These are phyloP conservation scores for Drosophila lacteicornis DNA, from an alignment of 1,140 invertebrate genomes.

Conservation along the genomic window DNA sequence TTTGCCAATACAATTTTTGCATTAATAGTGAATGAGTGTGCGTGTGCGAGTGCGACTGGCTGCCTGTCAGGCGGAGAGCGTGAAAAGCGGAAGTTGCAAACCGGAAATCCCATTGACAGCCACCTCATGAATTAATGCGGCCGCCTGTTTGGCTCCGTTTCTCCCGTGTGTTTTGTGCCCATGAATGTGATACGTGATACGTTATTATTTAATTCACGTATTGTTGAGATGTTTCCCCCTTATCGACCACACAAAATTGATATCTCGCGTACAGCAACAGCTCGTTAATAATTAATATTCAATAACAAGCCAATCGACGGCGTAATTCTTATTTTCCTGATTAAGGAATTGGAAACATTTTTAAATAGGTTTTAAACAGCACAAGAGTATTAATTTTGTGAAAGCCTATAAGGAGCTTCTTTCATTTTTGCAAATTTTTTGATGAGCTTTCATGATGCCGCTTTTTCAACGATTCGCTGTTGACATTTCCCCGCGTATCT, in stretches of 20 bases:
- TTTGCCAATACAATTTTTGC: conserved; percentile 38
- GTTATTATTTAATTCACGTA: conserved; percentile 43
- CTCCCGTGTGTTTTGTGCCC: conserved; percentile 10
- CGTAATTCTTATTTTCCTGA: conserved; percentile 11
- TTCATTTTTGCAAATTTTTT: background rate
- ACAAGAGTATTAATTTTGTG: conserved; percentile 4
- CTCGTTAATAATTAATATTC: conserved; percentile 45
- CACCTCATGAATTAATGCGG: conserved; percentile 75
- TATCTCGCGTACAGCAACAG: conserved; percentile 17
- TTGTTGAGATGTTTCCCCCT: conserved; percentile 34
- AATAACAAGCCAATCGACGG: conserved; percentile 16
- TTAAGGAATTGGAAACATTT: conserved; percentile 4
- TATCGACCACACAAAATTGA: conserved; percentile 39
- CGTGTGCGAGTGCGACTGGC: conserved; percentile 9
- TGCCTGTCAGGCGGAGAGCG: conserved; percentile 51
- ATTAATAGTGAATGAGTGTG: conserved; percentile 57
- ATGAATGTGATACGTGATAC: conserved; percentile 35
- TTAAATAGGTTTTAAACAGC: background rate
- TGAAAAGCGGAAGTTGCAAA: conserved; percentile 70
- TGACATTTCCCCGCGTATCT: conserved; percentile 58
- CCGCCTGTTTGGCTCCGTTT: conserved; percentile 49
- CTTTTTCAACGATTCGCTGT: conserved; percentile 66
- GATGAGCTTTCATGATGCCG: conserved; percentile 40
- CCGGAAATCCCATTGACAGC: conserved; percentile 77
- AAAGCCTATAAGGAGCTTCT: background rate